Conservation (phyloP, 2,113 vertebrate genomes). For the Paramormyrops kingsleyae region DNA sequence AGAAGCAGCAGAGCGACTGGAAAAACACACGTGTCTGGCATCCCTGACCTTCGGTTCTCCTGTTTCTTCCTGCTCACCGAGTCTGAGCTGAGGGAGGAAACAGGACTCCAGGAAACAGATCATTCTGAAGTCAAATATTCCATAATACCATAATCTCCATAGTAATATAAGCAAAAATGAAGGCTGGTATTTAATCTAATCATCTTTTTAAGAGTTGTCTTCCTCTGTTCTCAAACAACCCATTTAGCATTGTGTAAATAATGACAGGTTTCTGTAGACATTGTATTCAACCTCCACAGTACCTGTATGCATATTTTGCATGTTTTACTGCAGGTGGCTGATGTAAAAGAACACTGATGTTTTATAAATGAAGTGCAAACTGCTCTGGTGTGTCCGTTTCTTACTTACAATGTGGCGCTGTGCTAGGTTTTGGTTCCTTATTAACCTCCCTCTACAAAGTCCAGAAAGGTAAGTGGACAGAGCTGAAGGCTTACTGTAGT, state of each 20-base stretch:
- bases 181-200: not conserved
- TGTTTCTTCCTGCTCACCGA: conserved; percentile 34
- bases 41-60: conserved; percentile 39
- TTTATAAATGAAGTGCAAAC: conserved; percentile 3
- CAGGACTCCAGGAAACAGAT: conserved; percentile 21
- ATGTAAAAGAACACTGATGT: not conserved
- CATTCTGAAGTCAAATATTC: conserved; percentile 26
- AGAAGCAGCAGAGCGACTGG: conserved; percentile 44
- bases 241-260: not conserved
- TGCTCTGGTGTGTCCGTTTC: not conserved
- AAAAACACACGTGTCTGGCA: conserved; percentile 47
- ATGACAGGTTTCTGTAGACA: not conserved
- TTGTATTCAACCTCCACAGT: not conserved
- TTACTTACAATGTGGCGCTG: not conserved
- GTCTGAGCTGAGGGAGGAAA: conserved; percentile 33
- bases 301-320: not conserved
- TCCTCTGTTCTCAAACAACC: not conserved
- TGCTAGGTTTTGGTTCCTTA: not conserved
- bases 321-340: not conserved
- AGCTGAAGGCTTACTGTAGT: not conserved
- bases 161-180: not conserved
- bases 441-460: not conserved
- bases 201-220: not conserved
- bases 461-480: not conserved
- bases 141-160: not conserved